phyloP scores from a whole-genome alignment of 2,113 vertebrate species.

The Alligator mississippiensis region DNA sequence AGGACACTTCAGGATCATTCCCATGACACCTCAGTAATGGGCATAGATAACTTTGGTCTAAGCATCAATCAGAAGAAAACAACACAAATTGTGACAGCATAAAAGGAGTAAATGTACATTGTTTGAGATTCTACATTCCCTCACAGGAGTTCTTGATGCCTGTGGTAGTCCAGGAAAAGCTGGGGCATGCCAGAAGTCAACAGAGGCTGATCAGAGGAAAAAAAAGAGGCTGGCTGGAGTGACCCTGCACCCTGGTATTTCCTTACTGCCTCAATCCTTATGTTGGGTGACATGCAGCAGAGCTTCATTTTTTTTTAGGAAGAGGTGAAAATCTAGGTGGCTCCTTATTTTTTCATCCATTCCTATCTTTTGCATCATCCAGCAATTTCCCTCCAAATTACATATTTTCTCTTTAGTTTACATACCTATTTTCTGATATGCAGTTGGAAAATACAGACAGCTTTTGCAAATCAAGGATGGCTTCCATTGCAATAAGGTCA shows the following conservation, averaged over 20 bases:
- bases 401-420: no score
- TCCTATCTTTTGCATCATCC: neutral
- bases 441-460: neutral
- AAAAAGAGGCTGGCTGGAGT: neutral
- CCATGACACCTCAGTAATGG: neutral
- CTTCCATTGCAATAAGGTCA: neutral
- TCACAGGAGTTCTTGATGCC: neutral
- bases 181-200: neutral
- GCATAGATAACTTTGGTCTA: neutral
- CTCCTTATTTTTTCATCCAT: accelerated
- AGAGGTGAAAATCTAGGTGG: neutral
- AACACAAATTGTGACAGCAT: neutral
- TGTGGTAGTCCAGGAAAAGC: neutral
- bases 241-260: neutral
- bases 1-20: neutral
- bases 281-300: accelerated
- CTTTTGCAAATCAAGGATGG: neutral
- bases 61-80: neutral
- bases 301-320: neutral
- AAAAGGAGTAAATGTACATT: neutral
- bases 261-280: accelerated
- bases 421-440: neutral
- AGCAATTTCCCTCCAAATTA: neutral
- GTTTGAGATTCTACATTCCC: neutral
- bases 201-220: neutral